phyloP scores from a whole-genome alignment of 2,797 vertebrate genomes.

The Buphagus erythrorhynchus region DNA sequence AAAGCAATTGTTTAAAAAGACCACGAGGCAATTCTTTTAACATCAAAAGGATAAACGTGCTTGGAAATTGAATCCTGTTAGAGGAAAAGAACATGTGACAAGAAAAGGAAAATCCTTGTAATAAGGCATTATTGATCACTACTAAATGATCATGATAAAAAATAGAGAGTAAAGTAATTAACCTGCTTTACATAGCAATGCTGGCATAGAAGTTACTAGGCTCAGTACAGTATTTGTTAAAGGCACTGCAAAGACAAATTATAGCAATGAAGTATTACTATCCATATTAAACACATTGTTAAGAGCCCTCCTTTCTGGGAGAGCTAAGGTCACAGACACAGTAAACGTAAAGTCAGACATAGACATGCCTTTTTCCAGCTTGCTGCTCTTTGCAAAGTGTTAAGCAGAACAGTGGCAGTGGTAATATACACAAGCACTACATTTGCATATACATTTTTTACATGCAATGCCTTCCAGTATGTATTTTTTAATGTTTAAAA shows the following conservation, averaged over 20 bases:
- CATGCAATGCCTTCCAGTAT: background rate
- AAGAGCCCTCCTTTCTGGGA: background rate
- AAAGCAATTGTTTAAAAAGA: background rate
- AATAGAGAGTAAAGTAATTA: background rate
- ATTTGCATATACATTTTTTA: background rate
- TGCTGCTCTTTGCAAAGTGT: background rate
- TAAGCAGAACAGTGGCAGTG: background rate
- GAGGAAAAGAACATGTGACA: background rate
- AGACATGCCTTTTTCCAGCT: background rate
- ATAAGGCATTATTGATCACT: background rate
- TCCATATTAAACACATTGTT: background rate
- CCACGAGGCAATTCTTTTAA: background rate
- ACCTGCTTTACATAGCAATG: background rate
- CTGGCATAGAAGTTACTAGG: background rate
- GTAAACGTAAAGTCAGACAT: background rate
- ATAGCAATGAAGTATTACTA: background rate
- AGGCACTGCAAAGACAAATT: background rate
- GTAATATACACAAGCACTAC: background rate
- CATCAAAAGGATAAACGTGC: background rate
- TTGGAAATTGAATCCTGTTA: background rate
- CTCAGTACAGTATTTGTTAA: background rate
- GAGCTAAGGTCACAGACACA: background rate
- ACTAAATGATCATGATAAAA: background rate
- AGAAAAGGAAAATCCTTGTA: background rate
- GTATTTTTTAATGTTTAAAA: background rate